phyloP scores from a whole-genome alignment of 2,113 vertebrate species.

The Pygoscelis antarcticus region DNA sequence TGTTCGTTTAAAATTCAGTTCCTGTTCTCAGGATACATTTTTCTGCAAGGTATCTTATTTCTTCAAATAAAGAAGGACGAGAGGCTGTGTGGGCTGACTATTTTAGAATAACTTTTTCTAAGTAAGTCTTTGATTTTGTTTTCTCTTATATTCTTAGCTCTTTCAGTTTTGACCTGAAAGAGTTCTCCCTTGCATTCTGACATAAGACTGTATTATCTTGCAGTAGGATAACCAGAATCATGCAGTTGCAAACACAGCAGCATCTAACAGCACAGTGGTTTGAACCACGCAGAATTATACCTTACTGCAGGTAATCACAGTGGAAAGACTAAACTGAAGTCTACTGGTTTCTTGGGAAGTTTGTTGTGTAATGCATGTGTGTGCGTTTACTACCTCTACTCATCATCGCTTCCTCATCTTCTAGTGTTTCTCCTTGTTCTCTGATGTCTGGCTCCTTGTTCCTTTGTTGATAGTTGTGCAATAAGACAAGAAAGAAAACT shows the following conservation, averaged over 20 bases:
- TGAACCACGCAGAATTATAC: background rate
- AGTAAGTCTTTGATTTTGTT: conserved; percentile 10
- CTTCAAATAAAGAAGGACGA: background rate
- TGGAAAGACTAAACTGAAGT: background rate
- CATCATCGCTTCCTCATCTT: background rate
- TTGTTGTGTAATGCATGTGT: background rate
- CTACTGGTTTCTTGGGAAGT: background rate
- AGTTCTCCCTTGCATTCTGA: background rate
- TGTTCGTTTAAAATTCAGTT: conserved; percentile 59
- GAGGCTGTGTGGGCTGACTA: background rate
- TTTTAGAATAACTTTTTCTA: conserved; percentile 26
- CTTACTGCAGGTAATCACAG: background rate
- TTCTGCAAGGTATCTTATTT: conserved; percentile 41
- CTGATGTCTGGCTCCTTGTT: background rate
- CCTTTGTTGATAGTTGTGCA: background rate
- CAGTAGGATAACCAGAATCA: background rate
- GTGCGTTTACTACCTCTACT: background rate
- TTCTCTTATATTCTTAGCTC: background rate
- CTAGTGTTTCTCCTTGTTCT: background rate
- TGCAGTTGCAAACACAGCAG: background rate
- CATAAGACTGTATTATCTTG: background rate
- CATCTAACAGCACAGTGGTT: background rate
- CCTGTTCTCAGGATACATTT: conserved; percentile 46
- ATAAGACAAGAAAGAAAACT: background rate
- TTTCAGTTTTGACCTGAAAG: conserved; percentile 4